Percentiles rank a stretch among this genome's conserved stretches.
phyloP scores from a whole-genome alignment of 2,113 vertebrate genomes.

The Meleagris gallopavo region DNA sequence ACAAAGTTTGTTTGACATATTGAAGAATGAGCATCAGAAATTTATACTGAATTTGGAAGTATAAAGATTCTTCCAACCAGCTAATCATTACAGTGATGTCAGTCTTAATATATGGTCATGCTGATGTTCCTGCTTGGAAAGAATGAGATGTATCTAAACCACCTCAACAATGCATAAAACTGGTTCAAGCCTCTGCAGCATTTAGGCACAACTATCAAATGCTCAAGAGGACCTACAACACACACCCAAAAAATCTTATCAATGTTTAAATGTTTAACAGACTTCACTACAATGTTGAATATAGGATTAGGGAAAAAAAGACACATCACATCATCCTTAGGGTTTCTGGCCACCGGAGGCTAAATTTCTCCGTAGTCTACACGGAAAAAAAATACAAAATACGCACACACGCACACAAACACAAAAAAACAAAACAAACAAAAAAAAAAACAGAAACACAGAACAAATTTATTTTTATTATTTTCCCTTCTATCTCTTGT shows the following conservation, averaged over 20 bases:
- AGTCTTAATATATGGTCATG: slow-evolving; percentile 64
- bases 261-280: slow-evolving; percentile 80
- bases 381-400: not conserved
- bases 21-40: not conserved
- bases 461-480: not conserved
- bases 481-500: not conserved
- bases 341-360: slow-evolving; percentile 63
- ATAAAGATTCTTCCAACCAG: slow-evolving; percentile 2
- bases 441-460: not conserved
- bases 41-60: not conserved
- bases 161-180: slow-evolving; percentile 67
- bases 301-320: slow-evolving; percentile 76
- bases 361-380: slow-evolving; percentile 52
- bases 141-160: slow-evolving; percentile 63
- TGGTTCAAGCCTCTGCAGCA: slow-evolving; percentile 69
- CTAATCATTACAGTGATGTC: slow-evolving; percentile 39
- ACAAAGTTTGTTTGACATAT: slow-evolving; percentile 14
- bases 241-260: slow-evolving; percentile 71
- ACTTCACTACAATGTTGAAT: slow-evolving; percentile 76
- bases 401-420: too few species aligned
- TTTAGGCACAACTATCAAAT: slow-evolving; percentile 49
- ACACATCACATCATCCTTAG: slow-evolving; percentile 52
- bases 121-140: slow-evolving; percentile 62
- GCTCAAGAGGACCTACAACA: slow-evolving; percentile 43
- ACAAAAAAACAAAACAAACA: too few species aligned